phyloP scores from a whole-genome alignment of 2,888 invertebrate genomes.

The Xestia c-nigrum region DNA sequence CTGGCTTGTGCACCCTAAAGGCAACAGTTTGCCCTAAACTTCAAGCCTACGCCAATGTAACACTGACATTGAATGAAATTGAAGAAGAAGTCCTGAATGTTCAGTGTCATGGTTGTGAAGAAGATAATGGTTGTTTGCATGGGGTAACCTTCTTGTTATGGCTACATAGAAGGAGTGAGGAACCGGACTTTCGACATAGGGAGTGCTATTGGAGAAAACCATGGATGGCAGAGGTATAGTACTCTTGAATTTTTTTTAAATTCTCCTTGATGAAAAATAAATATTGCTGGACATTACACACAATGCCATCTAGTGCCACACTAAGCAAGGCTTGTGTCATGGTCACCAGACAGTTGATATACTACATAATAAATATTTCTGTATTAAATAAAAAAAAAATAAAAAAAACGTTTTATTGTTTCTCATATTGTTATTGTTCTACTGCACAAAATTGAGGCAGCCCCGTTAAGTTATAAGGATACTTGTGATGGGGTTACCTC shows the following conservation, averaged over 20 bases:
- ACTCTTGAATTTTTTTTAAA: neutral
- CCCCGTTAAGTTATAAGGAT: too few relatives aligned
- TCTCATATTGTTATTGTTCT: too few relatives aligned
- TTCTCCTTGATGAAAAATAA: neutral
- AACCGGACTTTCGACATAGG: neutral
- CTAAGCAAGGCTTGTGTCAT: too few relatives aligned
- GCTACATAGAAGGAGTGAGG: conserved; percentile 13
- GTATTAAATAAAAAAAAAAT: too few relatives aligned
- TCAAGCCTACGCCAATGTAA: neutral
- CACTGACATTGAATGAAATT: conserved; percentile 6
- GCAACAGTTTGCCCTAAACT: neutral
- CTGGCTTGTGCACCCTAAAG: conserved; percentile 3
- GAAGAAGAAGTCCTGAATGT: neutral
- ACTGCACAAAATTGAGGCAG: too few relatives aligned
- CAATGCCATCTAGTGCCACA: too few relatives aligned
- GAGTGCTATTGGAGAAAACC: conserved; percentile 11
- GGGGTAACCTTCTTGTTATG: conserved; percentile 1
- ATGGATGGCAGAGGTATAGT: neutral
- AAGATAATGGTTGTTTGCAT: neutral
- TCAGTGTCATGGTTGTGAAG: conserved; percentile 8
- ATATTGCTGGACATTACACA: too few relatives aligned
- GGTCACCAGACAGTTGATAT: too few relatives aligned
- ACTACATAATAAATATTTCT: too few relatives aligned
- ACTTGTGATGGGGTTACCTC: too few relatives aligned
- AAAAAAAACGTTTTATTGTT: too few relatives aligned